Evolutionary conservation across 2,113 vertebrate species (phyloP).

Genomic region (Chaetodon trifascialis): DNA sequence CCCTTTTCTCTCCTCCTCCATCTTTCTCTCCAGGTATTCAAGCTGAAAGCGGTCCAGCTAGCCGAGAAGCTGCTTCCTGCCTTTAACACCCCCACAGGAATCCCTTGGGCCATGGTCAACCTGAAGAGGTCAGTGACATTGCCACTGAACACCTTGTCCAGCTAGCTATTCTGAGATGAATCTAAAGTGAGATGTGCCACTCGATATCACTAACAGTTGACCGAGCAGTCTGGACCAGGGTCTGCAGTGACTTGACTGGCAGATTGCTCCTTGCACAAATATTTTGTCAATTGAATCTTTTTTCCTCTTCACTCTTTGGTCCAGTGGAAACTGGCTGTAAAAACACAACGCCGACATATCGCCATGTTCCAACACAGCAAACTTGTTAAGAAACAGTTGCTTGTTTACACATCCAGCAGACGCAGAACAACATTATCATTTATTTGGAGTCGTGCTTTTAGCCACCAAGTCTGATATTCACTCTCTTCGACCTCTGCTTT

Average conservation of each 20-base stretch:
- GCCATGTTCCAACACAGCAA: no score
- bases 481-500: neutral
- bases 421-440: no score
- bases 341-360: neutral
- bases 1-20: neutral
- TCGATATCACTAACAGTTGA: neutral
- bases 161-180: neutral
- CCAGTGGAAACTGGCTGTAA: neutral
- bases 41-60: conserved; percentile 96
- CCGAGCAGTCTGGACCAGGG: neutral
- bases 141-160: neutral
- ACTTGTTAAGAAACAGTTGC: neutral
- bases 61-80: conserved; percentile 98
- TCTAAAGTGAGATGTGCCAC: neutral
- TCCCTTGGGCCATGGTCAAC: conserved; percentile 99
- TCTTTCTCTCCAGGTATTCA: conserved; percentile 89
- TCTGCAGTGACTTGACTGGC: neutral
- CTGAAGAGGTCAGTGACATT: conserved; percentile 91
- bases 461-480: no score
- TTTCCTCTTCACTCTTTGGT: neutral
- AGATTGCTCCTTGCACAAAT: neutral
- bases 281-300: neutral
- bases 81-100: conserved; percentile 98
- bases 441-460: no score
- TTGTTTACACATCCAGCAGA: no score